Conservation (phyloP, 2,888 invertebrate genomes). For the Pecten maximus region DNA sequence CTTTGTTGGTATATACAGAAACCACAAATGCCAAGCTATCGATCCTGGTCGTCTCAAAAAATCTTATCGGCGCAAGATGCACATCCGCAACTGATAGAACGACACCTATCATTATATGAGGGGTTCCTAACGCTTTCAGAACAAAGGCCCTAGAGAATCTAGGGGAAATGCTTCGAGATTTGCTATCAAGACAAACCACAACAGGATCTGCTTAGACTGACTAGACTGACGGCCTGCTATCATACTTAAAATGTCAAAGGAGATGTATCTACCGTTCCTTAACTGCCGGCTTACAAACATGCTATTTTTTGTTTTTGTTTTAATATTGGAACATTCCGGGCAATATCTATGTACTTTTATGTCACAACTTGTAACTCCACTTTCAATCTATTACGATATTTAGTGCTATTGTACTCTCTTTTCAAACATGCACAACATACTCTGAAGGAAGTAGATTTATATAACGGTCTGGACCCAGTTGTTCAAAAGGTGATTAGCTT, state of each 20-base stretch:
- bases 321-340: too few species aligned
- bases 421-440: too few species aligned
- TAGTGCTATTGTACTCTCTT: too few species aligned
- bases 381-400: too few species aligned
- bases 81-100: background rate
- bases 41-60: background rate
- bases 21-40: background rate
- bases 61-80: background rate
- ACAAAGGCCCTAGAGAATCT: background rate
- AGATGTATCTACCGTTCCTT: background rate
- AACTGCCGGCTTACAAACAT: background rate
- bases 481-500: too few species aligned
- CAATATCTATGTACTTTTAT: too few species aligned
- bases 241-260: background rate
- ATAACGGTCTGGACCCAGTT: too few species aligned
- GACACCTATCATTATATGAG: background rate
- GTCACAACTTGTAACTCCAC: too few species aligned
- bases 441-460: too few species aligned
- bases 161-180: background rate
- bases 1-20: background rate
- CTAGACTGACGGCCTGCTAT: background rate
- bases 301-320: too few species aligned
- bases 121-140: conserved; percentile 5
- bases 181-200: background rate
- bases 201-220: background rate